Evolutionary conservation across 2,888 invertebrate species (phyloP).

Genomic region (Diaperis boleti): DNA sequence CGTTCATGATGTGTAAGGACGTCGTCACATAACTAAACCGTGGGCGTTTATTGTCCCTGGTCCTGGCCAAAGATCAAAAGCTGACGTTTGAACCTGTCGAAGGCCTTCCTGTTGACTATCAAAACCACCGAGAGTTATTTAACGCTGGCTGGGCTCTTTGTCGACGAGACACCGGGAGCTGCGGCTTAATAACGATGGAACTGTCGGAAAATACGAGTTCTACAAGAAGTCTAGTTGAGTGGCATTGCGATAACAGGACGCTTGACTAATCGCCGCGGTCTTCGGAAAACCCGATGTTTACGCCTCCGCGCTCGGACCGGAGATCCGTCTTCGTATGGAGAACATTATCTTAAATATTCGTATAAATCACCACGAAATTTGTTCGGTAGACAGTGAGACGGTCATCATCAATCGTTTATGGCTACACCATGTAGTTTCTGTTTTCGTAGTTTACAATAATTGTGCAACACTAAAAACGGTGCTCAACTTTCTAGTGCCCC

Average conservation of each 20-base stretch:
- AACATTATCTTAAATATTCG: conserved; percentile 26
- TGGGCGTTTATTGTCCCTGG: conserved; percentile 34
- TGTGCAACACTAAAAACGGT: too few species aligned
- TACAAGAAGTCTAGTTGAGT: background rate
- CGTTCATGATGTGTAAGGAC: conserved; percentile 36
- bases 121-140: conserved; percentile 13
- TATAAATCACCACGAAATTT: conserved; percentile 9
- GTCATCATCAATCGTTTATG: too few species aligned
- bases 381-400: too few species aligned
- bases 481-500: too few species aligned
- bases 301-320: conserved; percentile 18
- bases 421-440: too few species aligned
- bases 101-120: conserved; percentile 20
- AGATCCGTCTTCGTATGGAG: conserved; percentile 23
- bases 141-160: background rate
- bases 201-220: background rate
- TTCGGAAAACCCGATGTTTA: conserved; percentile 14
- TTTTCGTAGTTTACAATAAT: too few species aligned
- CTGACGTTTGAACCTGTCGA: conserved; percentile 15
- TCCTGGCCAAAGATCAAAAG: conserved; percentile 28
- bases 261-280: background rate
- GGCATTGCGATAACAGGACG: background rate
- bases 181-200: background rate
- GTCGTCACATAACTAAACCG: conserved; percentile 27
- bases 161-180: background rate